Evolutionary conservation across 2,113 vertebrate genomes (phyloP).

Genomic region (Urocitellus parryii): DNA sequence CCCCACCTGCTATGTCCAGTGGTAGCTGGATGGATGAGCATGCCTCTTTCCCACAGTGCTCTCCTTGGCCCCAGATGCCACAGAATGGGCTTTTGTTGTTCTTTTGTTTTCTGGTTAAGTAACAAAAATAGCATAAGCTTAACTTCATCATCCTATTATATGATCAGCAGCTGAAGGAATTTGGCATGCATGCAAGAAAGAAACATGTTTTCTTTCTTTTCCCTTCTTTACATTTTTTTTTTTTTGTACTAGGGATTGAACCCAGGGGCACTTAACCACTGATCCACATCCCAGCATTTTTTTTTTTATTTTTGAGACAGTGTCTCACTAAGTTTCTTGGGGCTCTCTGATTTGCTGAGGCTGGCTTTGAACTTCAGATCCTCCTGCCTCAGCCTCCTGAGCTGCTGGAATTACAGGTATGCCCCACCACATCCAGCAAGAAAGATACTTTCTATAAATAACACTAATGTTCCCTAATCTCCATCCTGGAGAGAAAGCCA

Average conservation of each 20-base stretch:
- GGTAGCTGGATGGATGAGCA: background rate
- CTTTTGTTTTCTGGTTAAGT: background rate
- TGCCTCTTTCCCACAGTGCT: background rate
- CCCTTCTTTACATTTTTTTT: too few relatives aligned
- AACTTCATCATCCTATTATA: background rate
- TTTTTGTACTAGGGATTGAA: too few relatives aligned
- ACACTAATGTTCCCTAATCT: background rate
- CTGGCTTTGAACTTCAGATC: too few relatives aligned
- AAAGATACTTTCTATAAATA: background rate
- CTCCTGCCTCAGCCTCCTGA: too few relatives aligned
- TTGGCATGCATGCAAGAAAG: background rate
- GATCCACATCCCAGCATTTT: too few relatives aligned
- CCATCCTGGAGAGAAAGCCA: background rate
- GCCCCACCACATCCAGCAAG: too few relatives aligned
- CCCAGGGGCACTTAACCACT: too few relatives aligned
- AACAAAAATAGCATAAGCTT: background rate
- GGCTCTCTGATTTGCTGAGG: too few relatives aligned
- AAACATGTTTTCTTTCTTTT: background rate
- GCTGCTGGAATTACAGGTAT: too few relatives aligned
- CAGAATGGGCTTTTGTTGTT: background rate
- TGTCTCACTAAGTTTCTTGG: too few relatives aligned
- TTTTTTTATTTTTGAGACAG: too few relatives aligned
- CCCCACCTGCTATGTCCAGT: background rate
- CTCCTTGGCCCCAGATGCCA: too few relatives aligned
- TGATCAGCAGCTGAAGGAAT: background rate